These are phyloP conservation scores for Drosophila melanocephala DNA, from an alignment of 2,888 invertebrate species.

Conservation along the genomic window DNA sequence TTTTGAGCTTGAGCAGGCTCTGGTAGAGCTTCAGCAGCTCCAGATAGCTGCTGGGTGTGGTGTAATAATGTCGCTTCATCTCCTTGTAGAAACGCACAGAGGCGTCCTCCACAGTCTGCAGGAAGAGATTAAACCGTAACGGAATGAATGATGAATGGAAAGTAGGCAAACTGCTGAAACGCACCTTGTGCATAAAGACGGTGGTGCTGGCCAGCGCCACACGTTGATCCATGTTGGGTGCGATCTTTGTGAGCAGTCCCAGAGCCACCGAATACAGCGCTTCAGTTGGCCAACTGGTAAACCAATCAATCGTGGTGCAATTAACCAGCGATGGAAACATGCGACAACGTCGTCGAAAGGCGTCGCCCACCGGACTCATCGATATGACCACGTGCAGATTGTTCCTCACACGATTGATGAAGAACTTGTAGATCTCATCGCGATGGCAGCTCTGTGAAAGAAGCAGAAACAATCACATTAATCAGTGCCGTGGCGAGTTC, in stretches of 20 bases:
- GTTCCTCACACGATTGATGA: constrained; percentile 92
- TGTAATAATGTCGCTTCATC: constrained; percentile 94
- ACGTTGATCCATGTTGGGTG: constrained; percentile 86
- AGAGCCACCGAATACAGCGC: constrained; percentile 93
- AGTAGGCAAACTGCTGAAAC: background rate
- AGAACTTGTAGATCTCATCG: constrained; percentile 93
- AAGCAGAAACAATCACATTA: background rate
- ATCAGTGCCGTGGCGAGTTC: background rate
- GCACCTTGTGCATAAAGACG: constrained; percentile 90
- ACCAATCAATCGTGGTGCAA: constrained; percentile 98
- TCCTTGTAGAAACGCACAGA: constrained; percentile 92
- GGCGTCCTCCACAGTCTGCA: constrained; percentile 91
- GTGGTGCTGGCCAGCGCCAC: constrained; percentile 88
- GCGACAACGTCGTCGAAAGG: constrained; percentile 94
- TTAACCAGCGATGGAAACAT: constrained; percentile 98
- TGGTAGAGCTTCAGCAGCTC: constrained; percentile 93
- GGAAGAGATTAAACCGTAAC: background rate
- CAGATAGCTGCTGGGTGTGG: constrained; percentile 96
- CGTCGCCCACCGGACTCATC: constrained; percentile 96
- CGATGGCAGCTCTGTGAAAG: constrained; percentile 87
- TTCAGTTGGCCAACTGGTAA: constrained; percentile 95
- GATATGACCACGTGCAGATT: constrained; percentile 95
- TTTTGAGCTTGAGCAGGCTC: constrained; percentile 89
- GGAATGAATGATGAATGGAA: background rate
- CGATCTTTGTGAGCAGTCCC: constrained; percentile 88